Conservation (phyloP, 2,888 invertebrate species). For the Glomeris marginata region DNA sequence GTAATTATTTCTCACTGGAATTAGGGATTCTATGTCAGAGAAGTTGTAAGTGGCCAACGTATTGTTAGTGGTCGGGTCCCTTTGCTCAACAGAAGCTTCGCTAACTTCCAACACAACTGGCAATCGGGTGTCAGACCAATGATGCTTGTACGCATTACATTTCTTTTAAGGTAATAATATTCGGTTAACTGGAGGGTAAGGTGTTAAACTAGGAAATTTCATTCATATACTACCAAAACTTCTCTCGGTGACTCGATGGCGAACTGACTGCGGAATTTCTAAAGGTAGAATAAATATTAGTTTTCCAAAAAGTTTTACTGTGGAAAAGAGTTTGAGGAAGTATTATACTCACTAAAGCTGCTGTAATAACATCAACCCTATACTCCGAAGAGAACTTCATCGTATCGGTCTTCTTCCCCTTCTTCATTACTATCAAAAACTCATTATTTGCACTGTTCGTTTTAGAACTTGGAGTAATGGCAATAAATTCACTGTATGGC, state of each 20-base stretch:
- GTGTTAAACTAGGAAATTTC: neutral
- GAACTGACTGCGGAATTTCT: constrained; percentile 29
- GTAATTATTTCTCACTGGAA: constrained; percentile 25
- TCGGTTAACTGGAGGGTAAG: neutral
- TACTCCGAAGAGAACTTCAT: constrained; percentile 97
- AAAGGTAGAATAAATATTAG: constrained; percentile 14
- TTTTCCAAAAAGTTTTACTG: too few species aligned
- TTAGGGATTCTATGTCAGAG: constrained; percentile 68
- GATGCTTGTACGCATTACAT: constrained; percentile 83
- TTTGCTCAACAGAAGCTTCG: constrained; percentile 79
- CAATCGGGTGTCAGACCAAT: constrained; percentile 86
- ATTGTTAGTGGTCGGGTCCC: constrained; percentile 71
- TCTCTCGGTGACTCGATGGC: constrained; percentile 21
- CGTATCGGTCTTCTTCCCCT: constrained; percentile 76
- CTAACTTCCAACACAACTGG: constrained; percentile 81
- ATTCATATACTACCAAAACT: constrained; percentile 21
- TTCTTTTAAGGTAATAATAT: neutral
- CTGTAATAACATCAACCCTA: constrained; percentile 77
- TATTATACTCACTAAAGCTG: constrained; percentile 55
- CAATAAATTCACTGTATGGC: constrained; percentile 36
- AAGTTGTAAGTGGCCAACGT: constrained; percentile 68
- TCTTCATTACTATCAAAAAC: constrained; percentile 60
- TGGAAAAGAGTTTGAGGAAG: too few species aligned
- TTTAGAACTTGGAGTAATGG: constrained; percentile 28
- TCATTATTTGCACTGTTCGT: constrained; percentile 32